Percentiles rank a stretch among this genome's conserved stretches.
These are phyloP conservation scores for Harlomillsia oculata DNA, from an alignment of 1,140 invertebrate species.

Conservation along the genomic window DNA sequence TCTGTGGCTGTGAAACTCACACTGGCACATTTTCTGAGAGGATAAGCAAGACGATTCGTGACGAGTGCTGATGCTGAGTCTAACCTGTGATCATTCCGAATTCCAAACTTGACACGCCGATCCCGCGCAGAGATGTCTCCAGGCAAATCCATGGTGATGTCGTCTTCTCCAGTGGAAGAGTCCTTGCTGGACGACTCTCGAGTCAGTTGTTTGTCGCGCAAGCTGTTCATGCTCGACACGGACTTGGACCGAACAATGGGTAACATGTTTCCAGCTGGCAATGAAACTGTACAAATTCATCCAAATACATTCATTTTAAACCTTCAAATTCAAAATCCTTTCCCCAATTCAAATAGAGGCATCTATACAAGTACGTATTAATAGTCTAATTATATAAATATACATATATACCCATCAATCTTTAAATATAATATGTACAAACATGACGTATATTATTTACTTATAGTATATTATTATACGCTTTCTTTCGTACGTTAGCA, in stretches of 20 bases:
- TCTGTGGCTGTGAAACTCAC: conserved; percentile 31
- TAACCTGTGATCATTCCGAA: conserved; percentile 35
- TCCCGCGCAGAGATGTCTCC: conserved; percentile 24
- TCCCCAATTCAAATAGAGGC: background rate
- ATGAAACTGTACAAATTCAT: conserved; percentile 27
- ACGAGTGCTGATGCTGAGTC: conserved; percentile 16
- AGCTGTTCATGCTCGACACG: conserved; percentile 29
- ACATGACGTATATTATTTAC: no score
- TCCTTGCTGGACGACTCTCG: conserved; percentile 28
- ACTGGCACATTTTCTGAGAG: conserved; percentile 32
- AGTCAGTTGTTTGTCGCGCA: conserved; percentile 11
- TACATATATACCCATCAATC: no score
- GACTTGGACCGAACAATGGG: conserved; percentile 35
- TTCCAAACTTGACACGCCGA: conserved; percentile 32
- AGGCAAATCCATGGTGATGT: conserved; percentile 16
- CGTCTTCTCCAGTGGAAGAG: conserved; percentile 26
- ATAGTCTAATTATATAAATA: no score
- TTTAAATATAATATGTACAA: no score
- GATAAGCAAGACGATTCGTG: conserved; percentile 20
- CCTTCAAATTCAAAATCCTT: no score
- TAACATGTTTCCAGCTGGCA: conserved; percentile 3
- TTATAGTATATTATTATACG: background rate
- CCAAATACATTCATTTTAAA: no score
- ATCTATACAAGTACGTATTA: background rate
- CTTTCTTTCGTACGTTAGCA: no score